Evolutionary conservation across 1,140 invertebrate genomes (phyloP), one percentile per base, ranked within the genome.

Genomic region (Harpegnathos saltator): DNA sequence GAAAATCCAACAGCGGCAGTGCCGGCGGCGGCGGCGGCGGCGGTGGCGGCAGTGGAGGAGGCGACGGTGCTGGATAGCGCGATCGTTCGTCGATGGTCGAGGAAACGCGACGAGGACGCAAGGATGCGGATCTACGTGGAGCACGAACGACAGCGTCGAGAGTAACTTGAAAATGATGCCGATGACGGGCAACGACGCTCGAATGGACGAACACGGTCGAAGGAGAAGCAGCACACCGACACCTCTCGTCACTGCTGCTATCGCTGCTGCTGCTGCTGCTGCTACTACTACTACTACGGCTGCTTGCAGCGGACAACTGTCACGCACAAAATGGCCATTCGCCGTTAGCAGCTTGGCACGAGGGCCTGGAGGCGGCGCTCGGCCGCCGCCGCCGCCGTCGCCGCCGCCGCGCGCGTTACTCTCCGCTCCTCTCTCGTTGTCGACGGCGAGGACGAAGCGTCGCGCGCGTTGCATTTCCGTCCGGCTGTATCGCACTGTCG

Each of bases 281-380:
- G n/a, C n/a, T n/a, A 24, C 54, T n/a, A 52, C 62, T 86, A 62
- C 83, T 85, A 26, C 33, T 56, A 38, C 48, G 38, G 29, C 50
- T n/a, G 63, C 61, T 69, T 59, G 80, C 86, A 74, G 68, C 68
- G 87, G 82, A 85, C 92, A 94, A 92, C 93, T 94, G 94, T 94
- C 93, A 94, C 92, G 90, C 93, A 94, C 93, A 94, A 94, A 94
- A 94, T 94, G 94, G 94, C 94, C 87, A 94, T 94, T 92, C 90
- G 93, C 92, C 94, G 94, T 94, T 94, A 93, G 90, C 85, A 93
- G 92, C 92, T 93, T 94, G 88, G 68, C 72, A 83, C 72, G 77
- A 73, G 88, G 59, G 83, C 89, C 93, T 88, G 77, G 75, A 89
- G 90, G 90, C 90, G 92, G 92, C 93, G 92, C 90, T 89, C 58